Percentiles rank a stretch among this genome's conserved stretches.
Conservation (phyloP, 2,888 invertebrate species). For the Osmoderma eremita region DNA sequence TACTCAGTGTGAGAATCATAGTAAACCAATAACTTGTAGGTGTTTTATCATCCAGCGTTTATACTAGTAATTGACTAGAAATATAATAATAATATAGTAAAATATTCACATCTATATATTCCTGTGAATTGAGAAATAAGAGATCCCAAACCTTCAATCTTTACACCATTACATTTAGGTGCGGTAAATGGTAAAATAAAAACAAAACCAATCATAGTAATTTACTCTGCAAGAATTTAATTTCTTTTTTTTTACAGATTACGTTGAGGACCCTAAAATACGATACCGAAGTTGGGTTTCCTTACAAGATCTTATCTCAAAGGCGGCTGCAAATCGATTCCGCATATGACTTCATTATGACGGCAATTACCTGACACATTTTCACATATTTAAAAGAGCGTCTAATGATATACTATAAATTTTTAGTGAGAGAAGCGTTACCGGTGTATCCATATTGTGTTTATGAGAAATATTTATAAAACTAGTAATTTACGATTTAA, state of each 20-base stretch:
- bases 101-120: too few species aligned
- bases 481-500: slow-evolving; percentile 16
- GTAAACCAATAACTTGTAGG: too few species aligned
- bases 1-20: too few species aligned
- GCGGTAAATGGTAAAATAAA: neutral
- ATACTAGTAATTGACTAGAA: too few species aligned
- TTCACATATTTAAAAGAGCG: slow-evolving; percentile 6
- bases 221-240: neutral
- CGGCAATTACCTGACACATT: slow-evolving; percentile 9
- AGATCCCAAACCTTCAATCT: too few species aligned
- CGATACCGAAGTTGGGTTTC: neutral
- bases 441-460: neutral
- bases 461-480: slow-evolving; percentile 1
- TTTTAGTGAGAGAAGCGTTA: slow-evolving; percentile 2
- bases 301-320: slow-evolving; percentile 18
- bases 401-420: slow-evolving; percentile 18
- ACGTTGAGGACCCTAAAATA: neutral
- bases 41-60: too few species aligned
- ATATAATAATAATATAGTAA: too few species aligned
- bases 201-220: slow-evolving; percentile 13
- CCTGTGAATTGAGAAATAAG: too few species aligned
- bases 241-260: neutral
- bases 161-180: too few species aligned
- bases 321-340: slow-evolving; percentile 24
- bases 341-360: slow-evolving; percentile 9